Evolutionary conservation across 2,113 vertebrate species (phyloP).

Genomic region (Globicephala melas): DNA sequence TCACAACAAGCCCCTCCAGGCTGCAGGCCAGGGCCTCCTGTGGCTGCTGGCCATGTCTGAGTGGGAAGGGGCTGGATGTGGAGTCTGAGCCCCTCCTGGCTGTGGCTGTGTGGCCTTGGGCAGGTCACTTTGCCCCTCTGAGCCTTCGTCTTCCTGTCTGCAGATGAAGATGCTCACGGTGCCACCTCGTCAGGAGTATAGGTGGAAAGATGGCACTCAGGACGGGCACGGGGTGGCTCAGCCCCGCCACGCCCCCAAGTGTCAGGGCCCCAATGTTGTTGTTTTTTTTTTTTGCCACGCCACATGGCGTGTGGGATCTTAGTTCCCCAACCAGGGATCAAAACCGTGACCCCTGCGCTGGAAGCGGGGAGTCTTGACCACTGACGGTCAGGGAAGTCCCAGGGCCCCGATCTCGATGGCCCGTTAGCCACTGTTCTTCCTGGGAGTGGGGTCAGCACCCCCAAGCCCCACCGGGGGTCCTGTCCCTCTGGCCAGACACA

Average conservation of each 20-base stretch:
- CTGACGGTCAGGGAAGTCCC: too few species aligned
- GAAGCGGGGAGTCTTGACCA: too few species aligned
- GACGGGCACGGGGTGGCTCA: fast-evolving
- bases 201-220: fast-evolving
- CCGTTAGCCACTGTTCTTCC: not conserved
- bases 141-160: not conserved
- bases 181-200: fast-evolving
- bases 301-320: too few species aligned
- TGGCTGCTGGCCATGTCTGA: fast-evolving
- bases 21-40: not conserved
- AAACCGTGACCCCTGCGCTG: too few species aligned
- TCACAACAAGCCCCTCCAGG: fast-evolving
- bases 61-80: fast-evolving
- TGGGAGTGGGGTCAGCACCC: not conserved
- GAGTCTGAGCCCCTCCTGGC: too few species aligned
- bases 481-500: not conserved
- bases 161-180: not conserved
- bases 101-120: too few species aligned
- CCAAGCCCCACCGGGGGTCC: not conserved
- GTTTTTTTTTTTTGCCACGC: too few species aligned
- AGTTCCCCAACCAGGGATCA: too few species aligned
- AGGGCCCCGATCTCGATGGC: not conserved
- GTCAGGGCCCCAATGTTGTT: not conserved
- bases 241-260: not conserved
- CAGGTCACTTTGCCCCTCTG: not conserved